Conservation (phyloP, 2,888 invertebrate species). For the Netelia fuscicornis region DNA sequence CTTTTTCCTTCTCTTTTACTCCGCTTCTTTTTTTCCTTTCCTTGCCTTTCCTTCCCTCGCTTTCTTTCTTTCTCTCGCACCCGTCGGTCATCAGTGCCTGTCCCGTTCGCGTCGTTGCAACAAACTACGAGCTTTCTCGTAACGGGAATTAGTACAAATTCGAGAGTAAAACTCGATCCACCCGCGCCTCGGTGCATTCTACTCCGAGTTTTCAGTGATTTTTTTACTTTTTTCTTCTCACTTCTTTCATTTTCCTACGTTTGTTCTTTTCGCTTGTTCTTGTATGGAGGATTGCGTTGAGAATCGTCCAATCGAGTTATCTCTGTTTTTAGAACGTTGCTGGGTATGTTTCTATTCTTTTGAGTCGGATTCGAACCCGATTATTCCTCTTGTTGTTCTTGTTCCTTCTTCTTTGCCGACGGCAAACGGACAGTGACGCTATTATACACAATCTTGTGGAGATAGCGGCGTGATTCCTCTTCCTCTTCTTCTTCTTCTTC, state of each 20-base stretch:
- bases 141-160: constrained; percentile 53
- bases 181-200: constrained; percentile 17
- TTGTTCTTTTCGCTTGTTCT: neutral
- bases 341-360: neutral
- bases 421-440: constrained; percentile 47
- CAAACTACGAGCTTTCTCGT: constrained; percentile 53
- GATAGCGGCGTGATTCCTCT: neutral
- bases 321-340: neutral
- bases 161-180: constrained; percentile 46
- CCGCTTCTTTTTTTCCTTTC: constrained; percentile 18
- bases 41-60: neutral
- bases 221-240: neutral
- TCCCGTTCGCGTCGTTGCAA: neutral
- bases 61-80: constrained; percentile 5
- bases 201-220: neutral
- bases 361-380: neutral
- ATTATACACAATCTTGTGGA: constrained; percentile 48
- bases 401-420: neutral
- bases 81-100: too few relatives aligned
- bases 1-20: neutral
- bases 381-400: constrained; percentile 16
- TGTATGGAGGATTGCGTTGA: neutral
- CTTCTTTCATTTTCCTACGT: neutral
- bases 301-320: neutral
- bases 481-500: constrained; percentile 10